A percentile compares a stretch with the other conserved stretches of the same genome.
Conservation (phyloP, 2,113 vertebrate genomes). For the Prolemur simus region DNA sequence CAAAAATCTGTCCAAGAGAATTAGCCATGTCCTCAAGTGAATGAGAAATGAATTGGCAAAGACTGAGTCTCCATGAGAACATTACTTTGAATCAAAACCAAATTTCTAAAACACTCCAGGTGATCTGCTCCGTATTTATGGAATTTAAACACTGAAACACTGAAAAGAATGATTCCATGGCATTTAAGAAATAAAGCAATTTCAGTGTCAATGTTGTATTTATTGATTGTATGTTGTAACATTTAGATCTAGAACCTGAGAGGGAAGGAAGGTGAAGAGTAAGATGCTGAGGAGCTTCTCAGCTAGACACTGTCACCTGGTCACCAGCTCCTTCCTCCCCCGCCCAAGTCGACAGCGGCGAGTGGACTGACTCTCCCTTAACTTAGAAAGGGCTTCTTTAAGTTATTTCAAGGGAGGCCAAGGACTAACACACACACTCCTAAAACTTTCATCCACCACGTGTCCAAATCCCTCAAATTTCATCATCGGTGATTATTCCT, state of each 20-base stretch:
- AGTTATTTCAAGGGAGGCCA: neutral
- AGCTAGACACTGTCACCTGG: neutral
- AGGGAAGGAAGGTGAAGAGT: neutral
- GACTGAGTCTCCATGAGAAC: slow-evolving; percentile 23
- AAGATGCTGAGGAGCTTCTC: neutral
- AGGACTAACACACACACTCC: neutral
- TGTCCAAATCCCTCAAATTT: neutral
- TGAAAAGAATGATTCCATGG: slow-evolving; percentile 41
- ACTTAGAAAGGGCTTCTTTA: neutral
- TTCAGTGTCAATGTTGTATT: neutral
- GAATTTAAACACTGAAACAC: slow-evolving; percentile 42
- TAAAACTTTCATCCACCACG: neutral
- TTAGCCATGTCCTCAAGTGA: slow-evolving; percentile 37
- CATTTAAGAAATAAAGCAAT: slow-evolving; percentile 30
- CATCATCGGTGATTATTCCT: neutral
- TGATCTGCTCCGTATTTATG: slow-evolving; percentile 24
- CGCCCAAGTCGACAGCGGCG: neutral
- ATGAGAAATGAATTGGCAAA: slow-evolving; percentile 51
- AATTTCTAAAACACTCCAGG: slow-evolving; percentile 63
- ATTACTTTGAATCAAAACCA: slow-evolving; percentile 72
- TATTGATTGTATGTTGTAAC: neutral
- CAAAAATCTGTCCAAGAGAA: slow-evolving; percentile 46
- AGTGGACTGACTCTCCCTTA: neutral
- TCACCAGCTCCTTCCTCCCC: neutral
- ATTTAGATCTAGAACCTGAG: neutral